Base-by-base conservation (phyloP, 2,888 invertebrate species). In the Neoaliturus tenellus region DNA sequence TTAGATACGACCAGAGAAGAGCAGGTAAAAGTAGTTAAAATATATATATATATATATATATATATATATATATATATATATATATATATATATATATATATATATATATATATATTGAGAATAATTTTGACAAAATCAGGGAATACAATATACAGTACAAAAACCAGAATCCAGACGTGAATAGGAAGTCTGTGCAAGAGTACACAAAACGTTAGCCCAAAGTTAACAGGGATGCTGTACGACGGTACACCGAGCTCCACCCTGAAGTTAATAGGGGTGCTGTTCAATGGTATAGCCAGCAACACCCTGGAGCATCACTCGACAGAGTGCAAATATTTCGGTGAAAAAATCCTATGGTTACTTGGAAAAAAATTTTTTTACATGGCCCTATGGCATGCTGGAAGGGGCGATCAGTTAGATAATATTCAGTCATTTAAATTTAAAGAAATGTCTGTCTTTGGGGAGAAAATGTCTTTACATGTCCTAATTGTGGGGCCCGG, bases 261-360 rank as follows among this genome's bases (percentile, higher is more conserved):
- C 81, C 55, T 17, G 82, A 81, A 8, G 58, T 55, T 12, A 12
- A 73, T 41, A 71, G 58, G 33, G 81, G 73, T 25, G 71, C 81
- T 25, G 75, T 73, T 25, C 23, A 35, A 5, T 17, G 48, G 0
- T 81, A 83, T 55, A 33, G 17, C 10, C 28, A 83, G 48, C 55
- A 71, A 39, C 0, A 81, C 55, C 81, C 75, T n/a, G 83, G 81
- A 28, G 48, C 39, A 39, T 17, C 4, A n/a, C 0, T 20, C 41
- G 28, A 67, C 28, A 39, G 67, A 81, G 78, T 51, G 4, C 4
- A 35, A 4, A n/a, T 6, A n/a, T 51, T 51, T 35, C 33, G 55
- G 28, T 14, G 31, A 8, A 28, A 69, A 28, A 81, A 81, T 31
- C 81, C 81, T 17, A 81, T 10, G 31, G 3, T 81, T 12, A 20